phyloP scores from a whole-genome alignment of 2,888 invertebrate genomes.

The Tachina fera region DNA sequence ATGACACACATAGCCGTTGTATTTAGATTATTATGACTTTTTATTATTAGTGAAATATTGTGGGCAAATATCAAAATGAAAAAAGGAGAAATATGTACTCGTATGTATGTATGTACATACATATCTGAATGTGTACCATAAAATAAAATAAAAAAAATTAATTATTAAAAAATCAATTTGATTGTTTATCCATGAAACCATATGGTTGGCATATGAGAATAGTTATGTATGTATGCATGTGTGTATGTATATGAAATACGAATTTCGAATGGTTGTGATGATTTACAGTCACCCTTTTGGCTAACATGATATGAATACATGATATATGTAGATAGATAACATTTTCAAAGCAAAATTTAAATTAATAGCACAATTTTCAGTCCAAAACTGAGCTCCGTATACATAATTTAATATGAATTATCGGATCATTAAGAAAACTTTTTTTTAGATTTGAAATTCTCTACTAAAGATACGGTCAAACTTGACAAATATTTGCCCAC shows the following conservation, averaged over 20 bases:
- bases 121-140: background rate
- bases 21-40: slow-evolving; percentile 8
- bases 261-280: too few relatives aligned
- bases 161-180: background rate
- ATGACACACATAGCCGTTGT: slow-evolving; percentile 56
- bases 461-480: background rate
- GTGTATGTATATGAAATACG: too few relatives aligned
- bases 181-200: background rate
- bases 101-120: background rate
- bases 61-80: background rate
- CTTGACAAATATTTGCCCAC: too few relatives aligned
- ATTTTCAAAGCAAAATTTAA: too few relatives aligned
- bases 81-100: background rate
- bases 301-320: too few relatives aligned
- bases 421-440: background rate
- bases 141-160: background rate
- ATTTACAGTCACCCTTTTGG: too few relatives aligned
- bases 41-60: background rate
- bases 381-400: background rate
- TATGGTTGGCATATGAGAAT: too few relatives aligned
- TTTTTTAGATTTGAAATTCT: background rate
- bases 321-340: too few relatives aligned
- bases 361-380: too few relatives aligned
- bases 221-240: too few relatives aligned
- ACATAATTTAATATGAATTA: background rate